phyloP scores from a whole-genome alignment of 2,113 vertebrate species.

The Pterocles burchelli region DNA sequence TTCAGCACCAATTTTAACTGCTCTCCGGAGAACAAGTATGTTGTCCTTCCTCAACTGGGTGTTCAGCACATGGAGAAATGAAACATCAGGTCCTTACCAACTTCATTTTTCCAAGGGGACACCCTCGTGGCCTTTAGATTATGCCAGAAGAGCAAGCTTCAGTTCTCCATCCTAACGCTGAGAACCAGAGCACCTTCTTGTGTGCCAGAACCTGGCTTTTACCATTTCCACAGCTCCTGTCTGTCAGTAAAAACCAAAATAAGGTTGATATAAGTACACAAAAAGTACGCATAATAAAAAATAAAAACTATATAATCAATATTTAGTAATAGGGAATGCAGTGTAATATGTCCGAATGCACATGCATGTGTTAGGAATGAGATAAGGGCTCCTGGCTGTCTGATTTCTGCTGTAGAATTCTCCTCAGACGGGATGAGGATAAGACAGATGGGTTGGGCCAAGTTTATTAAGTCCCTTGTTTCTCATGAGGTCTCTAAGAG shows the following conservation, averaged over 20 bases:
- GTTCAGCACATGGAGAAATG: neutral
- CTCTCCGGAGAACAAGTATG: neutral
- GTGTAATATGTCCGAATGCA: neutral
- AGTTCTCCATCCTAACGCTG: neutral
- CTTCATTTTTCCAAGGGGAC: neutral
- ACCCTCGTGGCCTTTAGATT: neutral
- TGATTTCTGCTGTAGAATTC: neutral
- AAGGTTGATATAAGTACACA: accelerated
- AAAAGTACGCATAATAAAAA: neutral
- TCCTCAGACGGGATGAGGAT: neutral
- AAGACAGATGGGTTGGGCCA: neutral
- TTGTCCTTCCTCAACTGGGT: neutral
- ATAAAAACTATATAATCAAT: neutral
- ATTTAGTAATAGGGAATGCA: neutral
- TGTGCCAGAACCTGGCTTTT: neutral
- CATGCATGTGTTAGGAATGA: neutral
- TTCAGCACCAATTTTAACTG: neutral
- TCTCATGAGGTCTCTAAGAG: neutral
- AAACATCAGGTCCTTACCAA: neutral
- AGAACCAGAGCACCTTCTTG: neutral
- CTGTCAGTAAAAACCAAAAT: neutral
- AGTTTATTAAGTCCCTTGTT: neutral
- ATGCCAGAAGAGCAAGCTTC: neutral
- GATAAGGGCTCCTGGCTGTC: neutral
- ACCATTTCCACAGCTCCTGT: neutral